These are phyloP conservation scores for Lepidochitona cinerea DNA, from an alignment of 2,888 invertebrate genomes.

Conservation along the genomic window DNA sequence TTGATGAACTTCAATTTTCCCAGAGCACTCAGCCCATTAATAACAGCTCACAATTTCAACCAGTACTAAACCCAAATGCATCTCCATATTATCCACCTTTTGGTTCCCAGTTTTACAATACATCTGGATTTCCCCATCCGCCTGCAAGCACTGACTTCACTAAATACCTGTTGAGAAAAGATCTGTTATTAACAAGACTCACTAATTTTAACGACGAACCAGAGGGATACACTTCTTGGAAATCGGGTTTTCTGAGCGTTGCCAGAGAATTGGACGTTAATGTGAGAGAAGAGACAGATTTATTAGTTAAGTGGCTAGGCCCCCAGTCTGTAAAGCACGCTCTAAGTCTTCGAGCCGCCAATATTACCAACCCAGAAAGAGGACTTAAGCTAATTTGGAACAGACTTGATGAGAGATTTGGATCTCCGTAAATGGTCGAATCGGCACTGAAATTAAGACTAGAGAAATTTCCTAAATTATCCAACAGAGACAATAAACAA, in stretches of 20 bases:
- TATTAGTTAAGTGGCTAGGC: constrained; percentile 27
- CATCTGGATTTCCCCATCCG: too few relatives aligned
- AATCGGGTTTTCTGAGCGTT: constrained; percentile 23
- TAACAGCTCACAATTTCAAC: too few relatives aligned
- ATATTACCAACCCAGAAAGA: constrained; percentile 10
- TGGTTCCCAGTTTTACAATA: too few relatives aligned
- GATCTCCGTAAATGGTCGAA: constrained; percentile 21
- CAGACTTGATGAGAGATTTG: constrained; percentile 17
- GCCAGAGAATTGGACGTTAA: constrained; percentile 18
- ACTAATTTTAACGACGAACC: constrained; percentile 27
- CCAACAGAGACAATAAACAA: constrained; percentile 17
- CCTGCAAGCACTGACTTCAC: too few relatives aligned
- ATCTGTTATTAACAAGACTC: constrained; percentile 24
- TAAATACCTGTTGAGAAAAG: constrained; percentile 19
- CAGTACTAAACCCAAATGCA: too few relatives aligned
- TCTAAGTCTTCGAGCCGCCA: constrained; percentile 9
- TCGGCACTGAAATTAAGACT: constrained; percentile 14
- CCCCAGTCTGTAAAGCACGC: constrained; percentile 25
- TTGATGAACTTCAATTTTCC: too few relatives aligned
- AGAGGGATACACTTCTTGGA: constrained; percentile 27
- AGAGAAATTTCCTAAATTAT: constrained; percentile 14
- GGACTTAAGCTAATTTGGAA: constrained; percentile 17
- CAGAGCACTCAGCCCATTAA: too few relatives aligned
- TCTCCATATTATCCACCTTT: too few relatives aligned
- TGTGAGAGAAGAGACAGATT: constrained; percentile 22